phyloP scores from a whole-genome alignment of 2,797 vertebrate genomes.

The Simalia tracyae region DNA sequence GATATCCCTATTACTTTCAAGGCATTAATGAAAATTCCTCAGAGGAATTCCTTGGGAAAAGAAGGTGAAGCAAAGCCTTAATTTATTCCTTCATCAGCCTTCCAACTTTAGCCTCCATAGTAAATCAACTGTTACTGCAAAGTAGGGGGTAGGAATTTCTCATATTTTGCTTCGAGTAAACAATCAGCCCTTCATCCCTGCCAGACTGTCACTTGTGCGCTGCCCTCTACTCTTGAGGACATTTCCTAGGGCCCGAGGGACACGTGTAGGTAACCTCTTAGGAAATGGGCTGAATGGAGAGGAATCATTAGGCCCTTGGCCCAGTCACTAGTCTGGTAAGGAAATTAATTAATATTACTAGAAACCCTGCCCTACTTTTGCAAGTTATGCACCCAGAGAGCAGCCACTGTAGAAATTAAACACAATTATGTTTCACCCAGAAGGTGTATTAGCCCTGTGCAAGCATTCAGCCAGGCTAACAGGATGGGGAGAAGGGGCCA shows the following conservation, averaged over 20 bases:
- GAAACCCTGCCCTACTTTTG: too few relatives aligned
- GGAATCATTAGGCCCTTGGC: not conserved
- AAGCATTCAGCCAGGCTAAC: not conserved
- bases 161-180: not conserved
- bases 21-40: not conserved
- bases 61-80: not conserved
- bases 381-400: not conserved
- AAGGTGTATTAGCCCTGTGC: not conserved
- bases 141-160: not conserved
- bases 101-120: not conserved
- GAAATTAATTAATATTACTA: not conserved
- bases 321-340: not conserved
- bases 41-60: not conserved
- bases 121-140: not conserved
- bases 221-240: not conserved
- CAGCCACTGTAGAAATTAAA: not conserved
- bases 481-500: not conserved
- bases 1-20: slow-evolving; percentile 13
- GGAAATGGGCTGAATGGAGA: not conserved
- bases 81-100: not conserved
- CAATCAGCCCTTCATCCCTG: too few relatives aligned
- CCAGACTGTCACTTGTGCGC: not conserved
- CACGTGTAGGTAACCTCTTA: not conserved
- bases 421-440: not conserved
- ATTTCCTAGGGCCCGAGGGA: not conserved